phyloP scores from a whole-genome alignment of 2,797 vertebrate genomes.

The Prionace glauca region DNA sequence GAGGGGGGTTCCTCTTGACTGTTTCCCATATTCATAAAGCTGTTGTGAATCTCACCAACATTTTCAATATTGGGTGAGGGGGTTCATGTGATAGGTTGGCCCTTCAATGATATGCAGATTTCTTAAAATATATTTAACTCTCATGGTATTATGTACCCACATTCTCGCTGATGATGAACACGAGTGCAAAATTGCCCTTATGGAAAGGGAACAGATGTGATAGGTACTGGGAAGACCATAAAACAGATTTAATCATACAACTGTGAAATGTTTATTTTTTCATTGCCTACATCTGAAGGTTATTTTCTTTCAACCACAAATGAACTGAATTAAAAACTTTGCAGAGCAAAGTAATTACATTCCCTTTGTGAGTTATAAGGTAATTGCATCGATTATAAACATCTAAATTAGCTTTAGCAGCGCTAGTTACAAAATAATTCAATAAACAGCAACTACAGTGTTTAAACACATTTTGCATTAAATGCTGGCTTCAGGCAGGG shows the following conservation, averaged over 20 bases:
- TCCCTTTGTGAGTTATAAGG: background rate
- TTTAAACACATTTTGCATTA: too few species aligned
- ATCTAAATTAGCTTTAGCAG: background rate
- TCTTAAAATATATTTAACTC: too few species aligned
- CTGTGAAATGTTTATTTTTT: background rate
- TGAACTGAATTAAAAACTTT: background rate
- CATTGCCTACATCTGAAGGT: background rate
- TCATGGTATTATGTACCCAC: too few species aligned
- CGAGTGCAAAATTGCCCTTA: too few species aligned
- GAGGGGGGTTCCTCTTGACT: too few species aligned
- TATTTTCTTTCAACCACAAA: background rate
- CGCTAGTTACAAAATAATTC: background rate
- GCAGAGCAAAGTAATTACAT: background rate
- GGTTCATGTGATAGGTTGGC: too few species aligned
- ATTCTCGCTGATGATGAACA: too few species aligned
- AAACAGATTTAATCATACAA: conserved; percentile 3
- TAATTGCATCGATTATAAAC: background rate
- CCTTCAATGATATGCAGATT: too few species aligned
- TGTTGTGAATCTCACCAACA: too few species aligned
- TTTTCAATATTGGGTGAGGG: too few species aligned
- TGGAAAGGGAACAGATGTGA: background rate
- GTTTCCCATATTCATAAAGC: too few species aligned
- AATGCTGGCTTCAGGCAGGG: background rate
- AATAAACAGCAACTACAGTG: background rate
- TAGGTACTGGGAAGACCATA: background rate